Base-by-base conservation (phyloP, 64 coral and sea anemone genomes). In the Pachyseris speciosa region DNA sequence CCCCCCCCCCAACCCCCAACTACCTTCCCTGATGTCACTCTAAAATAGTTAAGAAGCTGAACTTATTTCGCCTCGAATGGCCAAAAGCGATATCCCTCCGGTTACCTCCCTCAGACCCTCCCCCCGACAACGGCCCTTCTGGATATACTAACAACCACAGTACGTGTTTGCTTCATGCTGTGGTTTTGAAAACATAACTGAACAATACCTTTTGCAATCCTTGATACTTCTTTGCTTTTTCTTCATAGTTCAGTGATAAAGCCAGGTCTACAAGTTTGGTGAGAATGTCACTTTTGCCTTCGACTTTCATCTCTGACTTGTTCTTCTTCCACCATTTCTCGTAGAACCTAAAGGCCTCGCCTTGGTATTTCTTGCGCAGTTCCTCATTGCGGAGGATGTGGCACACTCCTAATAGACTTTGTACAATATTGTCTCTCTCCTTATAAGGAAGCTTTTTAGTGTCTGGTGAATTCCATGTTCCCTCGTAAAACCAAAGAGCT, bases 401-500 rank as follows among this genome's bases (percentile, higher is more conserved):
- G 22, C 76, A 80, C 6, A 80, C 24, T 0, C 33, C 11, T 11
- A 39, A 37, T 1, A 81, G 30, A 39, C 1, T 39, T 37, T 60
- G 2, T 38, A 81, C 7, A 41, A 81, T 61, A 0, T 25, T 9
- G 1, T 81, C 77, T 81, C 77, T 81, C 0, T 39, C 3, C 10
- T 11, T 7, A 9, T 63, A 33, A 25, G 77, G 77, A 4, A 81
- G 36, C 19, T 41, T 81, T 24, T 61, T 63, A 13, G 53, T 81
- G 34, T 81, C 77, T 0, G 77, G 77, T 20, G 77, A 81, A 37
- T 81, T 81, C 77, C 77, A 81, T 13, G 52, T 52, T 38, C 36
- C 36, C 37, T 81, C 51, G 20, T 81, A 81, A 25, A 81, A 81
- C 51, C 31, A 81, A 41, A 81, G 53, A 26, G 77, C 77, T 40